Conservation (phyloP, 1,140 invertebrate genomes). For the Littorina saxatilis region DNA sequence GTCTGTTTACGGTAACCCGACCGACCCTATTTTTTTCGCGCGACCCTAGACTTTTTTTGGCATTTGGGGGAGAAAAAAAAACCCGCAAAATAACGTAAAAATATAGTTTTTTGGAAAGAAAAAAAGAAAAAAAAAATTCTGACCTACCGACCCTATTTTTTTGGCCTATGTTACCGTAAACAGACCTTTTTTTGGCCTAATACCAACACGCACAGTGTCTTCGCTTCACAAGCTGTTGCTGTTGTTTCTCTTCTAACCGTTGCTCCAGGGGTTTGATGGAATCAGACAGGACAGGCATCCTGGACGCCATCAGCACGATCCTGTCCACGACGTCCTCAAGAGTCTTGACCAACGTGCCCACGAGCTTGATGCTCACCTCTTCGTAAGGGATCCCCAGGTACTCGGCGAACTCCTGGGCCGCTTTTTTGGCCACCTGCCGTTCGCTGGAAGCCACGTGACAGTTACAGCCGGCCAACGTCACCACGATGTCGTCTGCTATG, state of each 20-base stretch:
- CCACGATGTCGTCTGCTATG: constrained; percentile 20
- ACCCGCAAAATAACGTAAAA: no score
- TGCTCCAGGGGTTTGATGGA: constrained; percentile 30
- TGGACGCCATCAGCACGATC: constrained; percentile 24
- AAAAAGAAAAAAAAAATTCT: no score
- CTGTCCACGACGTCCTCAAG: constrained; percentile 24
- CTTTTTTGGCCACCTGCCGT: background rate
- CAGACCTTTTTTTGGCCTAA: no score
- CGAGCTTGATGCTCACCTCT: background rate
- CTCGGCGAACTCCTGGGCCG: constrained; percentile 15
- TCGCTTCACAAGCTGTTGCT: background rate
- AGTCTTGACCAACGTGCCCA: background rate
- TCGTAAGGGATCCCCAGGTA: constrained; percentile 20
- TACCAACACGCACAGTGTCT: no score
- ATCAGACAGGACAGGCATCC: background rate
- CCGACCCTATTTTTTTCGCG: no score
- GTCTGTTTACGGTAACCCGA: no score
- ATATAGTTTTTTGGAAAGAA: no score
- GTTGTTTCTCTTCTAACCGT: background rate
- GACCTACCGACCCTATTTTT: no score
- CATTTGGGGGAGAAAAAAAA: no score
- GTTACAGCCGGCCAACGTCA: constrained; percentile 8
- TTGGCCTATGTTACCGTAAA: no score
- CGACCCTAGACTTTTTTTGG: no score
- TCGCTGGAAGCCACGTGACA: constrained; percentile 13